phyloP scores from a whole-genome alignment of 2,888 invertebrate species.

The Tanytarsus gracilentus region DNA sequence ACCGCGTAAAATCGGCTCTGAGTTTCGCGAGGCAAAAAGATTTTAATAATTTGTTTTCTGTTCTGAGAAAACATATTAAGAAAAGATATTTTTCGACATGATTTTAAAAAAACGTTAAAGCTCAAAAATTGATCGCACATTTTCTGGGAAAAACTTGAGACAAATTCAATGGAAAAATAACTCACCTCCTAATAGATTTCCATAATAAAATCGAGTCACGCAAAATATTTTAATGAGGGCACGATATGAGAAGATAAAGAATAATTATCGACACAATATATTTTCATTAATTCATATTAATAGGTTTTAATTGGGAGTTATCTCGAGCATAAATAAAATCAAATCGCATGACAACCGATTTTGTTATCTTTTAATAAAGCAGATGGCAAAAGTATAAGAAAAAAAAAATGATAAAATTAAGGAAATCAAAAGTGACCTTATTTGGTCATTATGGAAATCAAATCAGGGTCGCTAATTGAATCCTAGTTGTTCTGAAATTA shows the following conservation, averaged over 20 bases:
- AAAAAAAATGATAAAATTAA: not conserved
- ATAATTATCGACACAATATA: constrained; percentile 11
- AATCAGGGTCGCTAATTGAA: constrained; percentile 16
- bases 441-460: constrained; percentile 17
- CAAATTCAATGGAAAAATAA: not conserved
- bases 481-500: constrained; percentile 12
- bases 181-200: constrained; percentile 12
- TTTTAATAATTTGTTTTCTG: no score
- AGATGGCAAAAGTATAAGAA: not conserved
- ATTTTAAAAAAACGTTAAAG: no score
- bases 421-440: not conserved
- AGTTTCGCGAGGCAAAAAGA: no score
- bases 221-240: not conserved
- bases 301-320: not conserved
- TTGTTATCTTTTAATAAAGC: no score
- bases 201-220: not conserved
- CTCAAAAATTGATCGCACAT: no score
- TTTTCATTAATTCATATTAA: not conserved
- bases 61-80: no score
- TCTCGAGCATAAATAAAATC: no score
- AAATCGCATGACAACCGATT: no score
- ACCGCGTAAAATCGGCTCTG: no score
- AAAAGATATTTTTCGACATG: no score
- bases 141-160: not conserved
- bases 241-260: not conserved